These are phyloP conservation scores for Trichonephila clavipes DNA, from an alignment of 1,140 invertebrate species.

Conservation along the genomic window DNA sequence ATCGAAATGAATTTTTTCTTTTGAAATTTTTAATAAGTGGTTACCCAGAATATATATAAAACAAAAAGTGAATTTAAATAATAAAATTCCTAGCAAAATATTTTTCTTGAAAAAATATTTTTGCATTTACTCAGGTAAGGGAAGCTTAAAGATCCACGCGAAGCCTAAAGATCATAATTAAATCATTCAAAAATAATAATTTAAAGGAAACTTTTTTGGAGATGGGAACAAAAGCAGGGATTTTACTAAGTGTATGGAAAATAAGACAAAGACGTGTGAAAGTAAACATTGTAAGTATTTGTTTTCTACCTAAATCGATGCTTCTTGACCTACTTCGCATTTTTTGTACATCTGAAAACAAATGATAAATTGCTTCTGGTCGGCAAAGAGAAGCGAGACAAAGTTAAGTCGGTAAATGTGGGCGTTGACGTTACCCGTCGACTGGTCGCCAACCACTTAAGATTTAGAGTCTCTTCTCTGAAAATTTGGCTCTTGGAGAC, in stretches of 20 bases:
- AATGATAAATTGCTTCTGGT: constrained; percentile 45
- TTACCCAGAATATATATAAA: too few relatives aligned
- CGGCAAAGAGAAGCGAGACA: constrained; percentile 10
- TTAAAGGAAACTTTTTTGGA: neutral
- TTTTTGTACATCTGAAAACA: constrained; percentile 29
- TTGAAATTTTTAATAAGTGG: too few relatives aligned
- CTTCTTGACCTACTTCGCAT: constrained; percentile 29
- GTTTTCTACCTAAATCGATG: constrained; percentile 40
- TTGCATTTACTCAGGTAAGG: too few relatives aligned
- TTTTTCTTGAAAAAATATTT: too few relatives aligned
- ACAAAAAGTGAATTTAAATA: too few relatives aligned
- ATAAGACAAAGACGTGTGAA: constrained; percentile 15
- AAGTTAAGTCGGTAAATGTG: constrained; percentile 50
- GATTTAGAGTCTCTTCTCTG: constrained; percentile 15
- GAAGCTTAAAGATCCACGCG: too few relatives aligned
- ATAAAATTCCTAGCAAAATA: too few relatives aligned
- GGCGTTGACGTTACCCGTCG: constrained; percentile 43
- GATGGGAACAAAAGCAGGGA: neutral
- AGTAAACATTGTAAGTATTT: constrained; percentile 50
- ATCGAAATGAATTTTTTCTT: too few relatives aligned
- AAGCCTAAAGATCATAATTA: too few relatives aligned
- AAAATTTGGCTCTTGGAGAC: constrained; percentile 37
- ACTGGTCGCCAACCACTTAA: constrained; percentile 51
- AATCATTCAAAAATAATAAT: neutral
- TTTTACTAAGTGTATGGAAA: neutral